Evolutionary conservation across 2,113 vertebrate species (phyloP).

Genomic region (Neopipo cinnamomea): DNA sequence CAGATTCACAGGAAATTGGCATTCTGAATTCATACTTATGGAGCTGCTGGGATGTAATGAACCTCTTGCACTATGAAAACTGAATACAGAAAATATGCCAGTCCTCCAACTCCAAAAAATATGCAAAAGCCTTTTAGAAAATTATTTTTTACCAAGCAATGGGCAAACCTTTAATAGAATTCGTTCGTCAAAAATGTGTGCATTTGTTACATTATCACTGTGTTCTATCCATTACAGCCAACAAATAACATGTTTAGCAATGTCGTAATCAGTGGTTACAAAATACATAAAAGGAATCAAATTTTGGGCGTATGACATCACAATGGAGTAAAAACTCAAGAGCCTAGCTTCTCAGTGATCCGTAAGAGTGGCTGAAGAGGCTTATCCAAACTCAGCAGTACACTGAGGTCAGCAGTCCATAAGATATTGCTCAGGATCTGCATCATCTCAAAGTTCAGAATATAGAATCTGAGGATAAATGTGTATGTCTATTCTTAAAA

Average conservation of each 20-base stretch:
- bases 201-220: background rate
- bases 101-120: background rate
- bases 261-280: background rate
- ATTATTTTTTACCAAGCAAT: background rate
- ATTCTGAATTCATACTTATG: background rate
- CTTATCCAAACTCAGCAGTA: background rate
- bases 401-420: background rate
- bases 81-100: background rate
- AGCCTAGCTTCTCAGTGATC: background rate
- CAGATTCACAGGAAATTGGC: background rate
- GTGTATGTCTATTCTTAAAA: background rate
- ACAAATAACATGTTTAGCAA: background rate
- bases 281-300: background rate
- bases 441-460: background rate
- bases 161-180: background rate
- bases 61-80: background rate
- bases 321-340: background rate
- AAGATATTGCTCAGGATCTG: background rate
- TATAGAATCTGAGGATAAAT: background rate
- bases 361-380: background rate
- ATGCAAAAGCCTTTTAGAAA: background rate
- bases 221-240: background rate
- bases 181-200: rapidly evolving
- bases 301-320: background rate
- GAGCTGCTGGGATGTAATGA: background rate